Conservation (phyloP, 2,888 invertebrate species). For the Tethea ocularis region DNA sequence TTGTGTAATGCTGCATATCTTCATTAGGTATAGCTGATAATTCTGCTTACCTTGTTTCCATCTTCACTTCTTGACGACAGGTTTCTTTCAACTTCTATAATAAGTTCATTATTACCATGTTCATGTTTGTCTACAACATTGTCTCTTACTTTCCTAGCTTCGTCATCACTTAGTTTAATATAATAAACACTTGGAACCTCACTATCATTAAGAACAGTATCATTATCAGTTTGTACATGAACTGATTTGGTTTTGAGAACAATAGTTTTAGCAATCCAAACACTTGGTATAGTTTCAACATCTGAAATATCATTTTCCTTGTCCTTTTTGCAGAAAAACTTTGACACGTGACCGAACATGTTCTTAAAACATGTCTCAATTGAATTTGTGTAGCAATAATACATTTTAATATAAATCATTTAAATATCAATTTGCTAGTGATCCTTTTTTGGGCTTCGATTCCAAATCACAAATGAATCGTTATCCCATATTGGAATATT, state of each 20-base stretch:
- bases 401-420: not conserved
- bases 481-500: not conserved
- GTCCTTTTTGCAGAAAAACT: constrained; percentile 21
- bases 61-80: not conserved
- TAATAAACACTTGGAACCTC: not conserved
- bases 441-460: not conserved
- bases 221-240: constrained; percentile 28
- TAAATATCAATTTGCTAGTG: not conserved
- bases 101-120: not conserved
- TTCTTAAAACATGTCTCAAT: not conserved
- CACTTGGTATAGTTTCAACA: constrained; percentile 39
- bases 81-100: not conserved
- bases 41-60: not conserved
- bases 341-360: not conserved
- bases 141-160: not conserved
- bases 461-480: not conserved
- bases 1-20: too few species aligned
- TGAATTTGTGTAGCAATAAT: not conserved
- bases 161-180: not conserved
- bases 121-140: not conserved
- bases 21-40: too few species aligned
- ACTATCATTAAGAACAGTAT: too few species aligned
- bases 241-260: constrained; percentile 24
- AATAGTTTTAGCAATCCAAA: constrained; percentile 31
- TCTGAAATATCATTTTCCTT: constrained; percentile 30